A percentile compares a stretch with the other conserved stretches of the same genome.
phyloP scores from a whole-genome alignment of 2,113 vertebrate species.

The Hassar affinis region DNA sequence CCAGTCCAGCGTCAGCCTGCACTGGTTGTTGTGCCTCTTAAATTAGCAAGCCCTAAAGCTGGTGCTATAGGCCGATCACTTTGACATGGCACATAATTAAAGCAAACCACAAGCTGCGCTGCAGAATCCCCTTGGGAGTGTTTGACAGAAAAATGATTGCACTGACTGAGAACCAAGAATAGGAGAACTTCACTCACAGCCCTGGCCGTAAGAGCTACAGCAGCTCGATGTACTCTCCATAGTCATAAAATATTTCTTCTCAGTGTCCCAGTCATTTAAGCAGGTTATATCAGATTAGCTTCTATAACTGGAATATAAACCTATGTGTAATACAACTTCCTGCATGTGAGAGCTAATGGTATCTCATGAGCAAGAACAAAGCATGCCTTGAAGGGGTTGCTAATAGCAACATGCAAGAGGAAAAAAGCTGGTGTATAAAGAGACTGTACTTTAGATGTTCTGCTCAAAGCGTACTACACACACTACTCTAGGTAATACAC shows the following conservation, averaged over 20 bases:
- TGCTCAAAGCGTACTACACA: conserved; percentile 3
- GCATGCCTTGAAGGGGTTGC: conserved; percentile 77
- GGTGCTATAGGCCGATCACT: conserved; percentile 28
- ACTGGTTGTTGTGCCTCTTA: conserved; percentile 25
- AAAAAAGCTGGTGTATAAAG: conserved; percentile 47
- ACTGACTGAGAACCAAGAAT: conserved; percentile 30
- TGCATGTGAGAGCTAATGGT: conserved; percentile 35
- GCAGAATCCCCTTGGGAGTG: conserved; percentile 24
- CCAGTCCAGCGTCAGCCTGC: background rate
- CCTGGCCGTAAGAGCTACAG: background rate
- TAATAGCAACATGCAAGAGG: conserved; percentile 77
- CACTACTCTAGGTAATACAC: background rate
- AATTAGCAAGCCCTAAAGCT: conserved; percentile 28
- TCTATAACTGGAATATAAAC: background rate
- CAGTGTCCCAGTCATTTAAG: background rate
- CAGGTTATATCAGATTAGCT: background rate
- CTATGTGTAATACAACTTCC: conserved; percentile 12
- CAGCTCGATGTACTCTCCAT: background rate
- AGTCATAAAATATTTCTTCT: background rate
- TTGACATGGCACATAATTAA: conserved; percentile 44
- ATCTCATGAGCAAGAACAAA: conserved; percentile 61
- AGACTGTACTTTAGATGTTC: conserved; percentile 4
- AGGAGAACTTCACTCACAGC: conserved; percentile 17
- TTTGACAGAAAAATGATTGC: conserved; percentile 44
- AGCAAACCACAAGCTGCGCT: conserved; percentile 33